These are phyloP conservation scores for Intellagama lesueurii DNA, from an alignment of 2,797 vertebrate genomes.

Conservation along the genomic window DNA sequence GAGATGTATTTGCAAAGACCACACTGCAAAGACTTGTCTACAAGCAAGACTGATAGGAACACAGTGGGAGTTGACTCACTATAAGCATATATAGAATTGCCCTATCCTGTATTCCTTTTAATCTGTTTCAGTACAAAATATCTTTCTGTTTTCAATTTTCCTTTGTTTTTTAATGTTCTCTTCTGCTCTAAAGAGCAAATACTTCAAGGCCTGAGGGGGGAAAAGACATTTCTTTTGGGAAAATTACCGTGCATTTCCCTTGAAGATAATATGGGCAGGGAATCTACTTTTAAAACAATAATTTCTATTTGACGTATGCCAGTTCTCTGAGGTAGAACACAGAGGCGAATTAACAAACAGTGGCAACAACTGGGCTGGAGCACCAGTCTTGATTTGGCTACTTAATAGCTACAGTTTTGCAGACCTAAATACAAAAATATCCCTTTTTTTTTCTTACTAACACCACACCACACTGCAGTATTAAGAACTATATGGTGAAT, in stretches of 20 bases:
- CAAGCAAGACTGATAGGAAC: neutral
- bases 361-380: neutral
- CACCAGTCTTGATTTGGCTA: neutral
- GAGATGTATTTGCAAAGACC: neutral
- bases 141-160: neutral
- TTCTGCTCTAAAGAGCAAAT: neutral
- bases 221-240: neutral
- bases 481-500: slow-evolving; percentile 37
- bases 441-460: slow-evolving; percentile 12
- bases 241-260: neutral
- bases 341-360: neutral
- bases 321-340: neutral
- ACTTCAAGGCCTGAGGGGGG: neutral
- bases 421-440: slow-evolving; percentile 23
- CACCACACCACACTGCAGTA: neutral
- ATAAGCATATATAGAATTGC: neutral
- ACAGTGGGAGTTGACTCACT: neutral
- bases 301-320: neutral
- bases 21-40: neutral
- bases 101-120: neutral
- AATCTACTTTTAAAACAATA: slow-evolving; percentile 6
- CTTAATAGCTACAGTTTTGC: neutral
- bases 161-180: neutral
- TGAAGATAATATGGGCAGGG: neutral
- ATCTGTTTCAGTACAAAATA: neutral